A percentile compares a stretch with the other conserved stretches of the same genome.
Evolutionary conservation across 2,797 vertebrate species (phyloP).

Genomic region (Mormyrus hasselquistii): DNA sequence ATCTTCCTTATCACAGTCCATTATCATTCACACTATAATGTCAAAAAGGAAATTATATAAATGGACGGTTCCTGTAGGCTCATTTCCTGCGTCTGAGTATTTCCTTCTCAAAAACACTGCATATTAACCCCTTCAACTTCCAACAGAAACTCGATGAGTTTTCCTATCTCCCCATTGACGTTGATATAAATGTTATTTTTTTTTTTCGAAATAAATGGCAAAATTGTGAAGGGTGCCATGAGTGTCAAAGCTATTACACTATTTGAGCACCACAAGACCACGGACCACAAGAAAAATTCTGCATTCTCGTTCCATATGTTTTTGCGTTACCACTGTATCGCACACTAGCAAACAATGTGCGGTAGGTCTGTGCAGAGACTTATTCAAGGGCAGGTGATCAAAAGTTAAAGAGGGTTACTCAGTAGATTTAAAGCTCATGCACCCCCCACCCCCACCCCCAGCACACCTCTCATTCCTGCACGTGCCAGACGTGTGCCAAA

Average conservation of each 20-base stretch:
- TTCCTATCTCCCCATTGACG: not conserved
- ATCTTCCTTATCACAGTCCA: conserved; percentile 55
- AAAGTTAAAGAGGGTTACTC: not conserved
- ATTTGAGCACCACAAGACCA: not conserved
- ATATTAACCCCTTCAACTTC: conserved; percentile 15
- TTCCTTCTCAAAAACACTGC: conserved; percentile 46
- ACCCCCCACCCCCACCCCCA: not conserved
- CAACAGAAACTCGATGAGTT: not conserved
- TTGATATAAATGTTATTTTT: not conserved
- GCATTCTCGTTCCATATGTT: not conserved
- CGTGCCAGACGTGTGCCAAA: not conserved
- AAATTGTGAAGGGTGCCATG: not conserved
- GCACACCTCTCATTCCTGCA: not conserved
- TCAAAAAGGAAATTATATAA: conserved; percentile 63
- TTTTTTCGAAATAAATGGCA: not conserved
- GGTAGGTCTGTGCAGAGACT: not conserved
- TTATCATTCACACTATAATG: conserved; percentile 52
- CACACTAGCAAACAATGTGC: not conserved
- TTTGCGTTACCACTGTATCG: not conserved
- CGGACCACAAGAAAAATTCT: not conserved
- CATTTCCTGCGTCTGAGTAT: conserved; percentile 66
- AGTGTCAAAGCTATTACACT: not conserved
- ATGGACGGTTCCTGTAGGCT: conserved; percentile 60
- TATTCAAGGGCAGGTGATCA: not conserved
- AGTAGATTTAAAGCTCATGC: not conserved